Evolutionary conservation across 2,888 invertebrate genomes (phyloP).

Genomic region (Catocala nupta): DNA sequence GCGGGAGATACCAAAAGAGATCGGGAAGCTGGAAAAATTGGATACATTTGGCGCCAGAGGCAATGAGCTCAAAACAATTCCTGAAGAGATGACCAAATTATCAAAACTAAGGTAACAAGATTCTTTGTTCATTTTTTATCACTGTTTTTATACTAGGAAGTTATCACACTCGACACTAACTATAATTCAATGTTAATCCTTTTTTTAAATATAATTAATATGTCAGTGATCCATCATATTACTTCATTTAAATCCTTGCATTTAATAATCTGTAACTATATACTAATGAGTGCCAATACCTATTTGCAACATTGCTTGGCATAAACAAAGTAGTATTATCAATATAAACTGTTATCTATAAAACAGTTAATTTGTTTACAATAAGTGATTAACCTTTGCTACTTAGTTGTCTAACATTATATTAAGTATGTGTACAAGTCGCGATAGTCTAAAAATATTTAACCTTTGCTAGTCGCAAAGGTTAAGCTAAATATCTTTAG

Average conservation of each 20-base stretch:
- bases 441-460: too few relatives aligned
- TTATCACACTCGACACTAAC: neutral
- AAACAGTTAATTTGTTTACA: too few relatives aligned
- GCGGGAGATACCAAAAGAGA: conserved; percentile 87
- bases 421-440: too few relatives aligned
- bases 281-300: neutral
- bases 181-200: too few relatives aligned
- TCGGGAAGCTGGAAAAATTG: conserved; percentile 87
- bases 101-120: conserved; percentile 81
- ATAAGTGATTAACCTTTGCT: too few relatives aligned
- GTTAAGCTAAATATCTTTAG: too few relatives aligned
- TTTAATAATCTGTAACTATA: neutral
- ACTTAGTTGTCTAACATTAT: too few relatives aligned
- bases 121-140: neutral
- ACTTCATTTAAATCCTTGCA: too few relatives aligned
- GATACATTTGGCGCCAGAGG: conserved; percentile 90
- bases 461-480: too few relatives aligned
- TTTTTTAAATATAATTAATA: too few relatives aligned
- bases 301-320: conserved; percentile 1
- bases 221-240: too few relatives aligned
- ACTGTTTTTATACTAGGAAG: neutral
- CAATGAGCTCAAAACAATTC: conserved; percentile 87
- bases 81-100: conserved; percentile 87
- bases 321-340: neutral
- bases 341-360: too few relatives aligned